Conservation (phyloP, 2,797 vertebrate genomes). For the Ptychadena robeensis region DNA sequence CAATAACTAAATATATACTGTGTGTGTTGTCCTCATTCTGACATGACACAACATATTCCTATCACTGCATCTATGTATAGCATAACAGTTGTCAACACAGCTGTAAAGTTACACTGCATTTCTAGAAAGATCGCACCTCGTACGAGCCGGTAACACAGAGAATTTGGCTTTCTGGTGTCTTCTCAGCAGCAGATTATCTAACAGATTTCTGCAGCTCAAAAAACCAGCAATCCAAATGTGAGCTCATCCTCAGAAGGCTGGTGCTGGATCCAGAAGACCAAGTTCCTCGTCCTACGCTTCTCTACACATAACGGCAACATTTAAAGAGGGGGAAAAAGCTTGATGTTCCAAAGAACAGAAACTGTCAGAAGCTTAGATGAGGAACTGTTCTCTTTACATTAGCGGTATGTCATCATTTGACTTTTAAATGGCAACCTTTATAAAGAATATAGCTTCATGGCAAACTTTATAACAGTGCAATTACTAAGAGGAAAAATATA, state of each 20-base stretch:
- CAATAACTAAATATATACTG: not conserved
- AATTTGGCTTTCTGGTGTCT: slow-evolving; percentile 3
- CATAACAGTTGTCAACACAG: not conserved
- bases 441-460: not conserved
- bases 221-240: slow-evolving; percentile 56
- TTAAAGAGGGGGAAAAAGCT: not conserved
- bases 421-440: slow-evolving; percentile 22
- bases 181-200: slow-evolving; percentile 40
- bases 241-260: slow-evolving; percentile 54
- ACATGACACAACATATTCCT: not conserved
- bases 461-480: no score
- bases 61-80: not conserved
- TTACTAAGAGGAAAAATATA: not conserved
- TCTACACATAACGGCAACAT: slow-evolving; percentile 40
- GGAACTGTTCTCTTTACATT: not conserved
- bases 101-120: not conserved
- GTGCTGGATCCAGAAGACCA: slow-evolving; percentile 52
- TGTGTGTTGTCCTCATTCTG: not conserved
- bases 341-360: slow-evolving; percentile 16
- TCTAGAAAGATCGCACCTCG: not conserved
- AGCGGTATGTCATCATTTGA: slow-evolving; percentile 2
- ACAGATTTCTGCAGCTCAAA: slow-evolving; percentile 56
- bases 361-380: not conserved
- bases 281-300: slow-evolving; percentile 57
- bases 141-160: not conserved